Evolutionary conservation across 2,888 invertebrate genomes (phyloP).

Genomic region (Eurois occulta): DNA sequence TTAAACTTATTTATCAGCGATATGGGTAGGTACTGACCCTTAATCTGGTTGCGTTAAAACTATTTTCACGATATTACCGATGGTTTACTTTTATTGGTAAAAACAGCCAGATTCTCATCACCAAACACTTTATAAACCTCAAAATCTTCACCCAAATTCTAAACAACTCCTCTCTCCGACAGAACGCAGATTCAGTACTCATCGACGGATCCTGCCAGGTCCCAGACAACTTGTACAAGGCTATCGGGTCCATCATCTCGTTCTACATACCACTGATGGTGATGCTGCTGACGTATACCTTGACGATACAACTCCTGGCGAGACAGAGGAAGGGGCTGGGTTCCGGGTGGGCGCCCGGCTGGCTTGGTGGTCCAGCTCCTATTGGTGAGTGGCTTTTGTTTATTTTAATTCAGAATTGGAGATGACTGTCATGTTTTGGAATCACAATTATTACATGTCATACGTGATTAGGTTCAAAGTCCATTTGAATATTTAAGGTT

Average conservation of each 20-base stretch:
- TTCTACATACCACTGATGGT: constrained; percentile 98
- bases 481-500: not conserved
- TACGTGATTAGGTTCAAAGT: not conserved
- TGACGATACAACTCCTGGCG: constrained; percentile 96
- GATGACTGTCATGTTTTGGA: not conserved
- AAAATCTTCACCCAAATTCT: not conserved
- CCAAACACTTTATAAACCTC: not conserved
- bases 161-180: constrained; percentile 73
- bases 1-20: not conserved
- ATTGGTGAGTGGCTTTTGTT: constrained; percentile 84
- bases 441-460: not conserved
- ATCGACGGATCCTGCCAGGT: constrained; percentile 96
- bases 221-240: constrained; percentile 94
- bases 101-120: not conserved
- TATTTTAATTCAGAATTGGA: not conserved
- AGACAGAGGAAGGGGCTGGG: constrained; percentile 94
- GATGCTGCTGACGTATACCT: constrained; percentile 98
- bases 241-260: constrained; percentile 98
- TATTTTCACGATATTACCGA: not conserved
- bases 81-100: not conserved
- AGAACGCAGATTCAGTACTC: constrained; percentile 96
- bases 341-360: constrained; percentile 94
- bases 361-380: constrained; percentile 91
- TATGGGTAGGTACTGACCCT: not conserved
- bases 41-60: not conserved